Conservation (phyloP, 2,797 vertebrate species). For the Channallabes apus region DNA sequence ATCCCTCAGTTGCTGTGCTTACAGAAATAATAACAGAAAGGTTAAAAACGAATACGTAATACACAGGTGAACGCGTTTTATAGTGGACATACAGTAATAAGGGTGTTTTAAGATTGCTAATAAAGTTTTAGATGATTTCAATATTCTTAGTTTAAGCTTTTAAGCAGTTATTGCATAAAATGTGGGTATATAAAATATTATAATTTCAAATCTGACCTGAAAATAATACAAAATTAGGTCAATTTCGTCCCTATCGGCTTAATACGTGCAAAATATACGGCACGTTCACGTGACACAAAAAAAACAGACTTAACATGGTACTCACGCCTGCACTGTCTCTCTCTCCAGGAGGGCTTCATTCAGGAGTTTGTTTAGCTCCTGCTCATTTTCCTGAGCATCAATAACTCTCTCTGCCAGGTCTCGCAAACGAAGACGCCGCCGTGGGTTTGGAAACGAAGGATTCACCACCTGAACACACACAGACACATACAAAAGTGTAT, state of each 20-base stretch:
- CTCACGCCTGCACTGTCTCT: conserved; percentile 90
- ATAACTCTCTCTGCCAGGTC: conserved; percentile 90
- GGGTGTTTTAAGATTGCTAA: too few relatives aligned
- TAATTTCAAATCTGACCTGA: background rate
- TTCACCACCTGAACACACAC: conserved; percentile 80
- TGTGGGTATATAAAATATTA: background rate
- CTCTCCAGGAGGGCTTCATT: conserved; percentile 91
- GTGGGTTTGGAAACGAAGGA: conserved; percentile 92
- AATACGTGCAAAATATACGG: background rate
- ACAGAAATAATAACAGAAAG: background rate
- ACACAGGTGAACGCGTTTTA: background rate
- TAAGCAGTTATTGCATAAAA: background rate
- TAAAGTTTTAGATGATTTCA: background rate
- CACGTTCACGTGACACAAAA: too few relatives aligned
- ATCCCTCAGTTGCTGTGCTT: background rate
- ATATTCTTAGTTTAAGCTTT: background rate
- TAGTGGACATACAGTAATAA: background rate
- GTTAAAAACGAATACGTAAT: background rate
- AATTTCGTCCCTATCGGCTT: background rate
- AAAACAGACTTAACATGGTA: conserved; percentile 54
- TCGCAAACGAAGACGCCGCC: conserved; percentile 83
- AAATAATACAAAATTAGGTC: background rate
- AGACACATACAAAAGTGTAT: conserved; percentile 1
- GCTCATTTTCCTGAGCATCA: conserved; percentile 90
- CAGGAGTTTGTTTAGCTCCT: conserved; percentile 92